Conservation (phyloP, 2,797 vertebrate genomes). For the Enoplosus armatus region DNA sequence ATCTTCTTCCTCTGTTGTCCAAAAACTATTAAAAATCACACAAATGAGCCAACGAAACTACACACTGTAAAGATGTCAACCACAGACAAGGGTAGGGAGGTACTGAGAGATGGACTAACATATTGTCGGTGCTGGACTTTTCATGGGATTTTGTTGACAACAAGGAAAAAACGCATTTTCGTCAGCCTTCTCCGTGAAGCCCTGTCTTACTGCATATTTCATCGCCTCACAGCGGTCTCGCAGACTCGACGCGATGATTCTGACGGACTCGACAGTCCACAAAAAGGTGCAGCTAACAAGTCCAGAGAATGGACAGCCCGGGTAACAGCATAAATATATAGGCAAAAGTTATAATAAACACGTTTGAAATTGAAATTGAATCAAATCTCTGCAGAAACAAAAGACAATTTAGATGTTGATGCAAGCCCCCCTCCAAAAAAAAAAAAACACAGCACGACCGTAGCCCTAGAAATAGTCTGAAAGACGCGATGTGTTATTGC, state of each 20-base stretch:
- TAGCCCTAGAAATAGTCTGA: neutral
- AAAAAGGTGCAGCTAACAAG: neutral
- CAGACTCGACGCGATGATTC: too few relatives aligned
- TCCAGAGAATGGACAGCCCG: neutral
- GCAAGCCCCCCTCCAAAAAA: too few relatives aligned
- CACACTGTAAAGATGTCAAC: neutral
- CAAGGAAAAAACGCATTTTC: neutral
- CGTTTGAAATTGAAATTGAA: neutral
- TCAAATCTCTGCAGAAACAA: too few relatives aligned
- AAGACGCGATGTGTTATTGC: neutral
- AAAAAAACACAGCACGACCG: neutral
- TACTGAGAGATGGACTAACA: neutral
- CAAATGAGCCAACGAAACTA: too few relatives aligned
- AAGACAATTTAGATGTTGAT: neutral
- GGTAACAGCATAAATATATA: neutral
- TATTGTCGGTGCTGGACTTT: neutral
- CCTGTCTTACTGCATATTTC: neutral
- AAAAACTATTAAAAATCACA: too few relatives aligned
- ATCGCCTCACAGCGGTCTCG: neutral
- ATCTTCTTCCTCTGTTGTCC: neutral
- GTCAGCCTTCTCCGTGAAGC: neutral
- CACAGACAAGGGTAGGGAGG: neutral
- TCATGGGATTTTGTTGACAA: neutral
- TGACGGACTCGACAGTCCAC: neutral
- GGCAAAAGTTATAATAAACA: neutral